These are phyloP conservation scores for Arbacia lixula DNA, from an alignment of 53 echinoderm and acorn worm species.

Conservation along the genomic window DNA sequence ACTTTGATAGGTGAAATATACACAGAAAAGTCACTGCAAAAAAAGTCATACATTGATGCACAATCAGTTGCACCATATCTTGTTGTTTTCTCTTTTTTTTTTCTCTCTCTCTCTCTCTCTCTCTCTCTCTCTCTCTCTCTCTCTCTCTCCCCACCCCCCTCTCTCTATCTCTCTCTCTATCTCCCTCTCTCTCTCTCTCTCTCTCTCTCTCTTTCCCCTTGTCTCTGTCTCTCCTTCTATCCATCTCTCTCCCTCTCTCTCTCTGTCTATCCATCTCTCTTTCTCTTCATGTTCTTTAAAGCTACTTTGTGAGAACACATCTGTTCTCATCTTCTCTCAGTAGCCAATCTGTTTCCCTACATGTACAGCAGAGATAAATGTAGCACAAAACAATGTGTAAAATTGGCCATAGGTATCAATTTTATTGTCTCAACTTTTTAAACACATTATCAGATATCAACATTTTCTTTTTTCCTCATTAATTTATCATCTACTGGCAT, in stretches of 20 bases:
- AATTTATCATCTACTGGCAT: slow-evolving; percentile 46
- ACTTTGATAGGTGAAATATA: too few relatives aligned
- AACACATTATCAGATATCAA: slow-evolving; percentile 50
- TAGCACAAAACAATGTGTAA: slow-evolving; percentile 5
- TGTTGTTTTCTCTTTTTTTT: neutral
- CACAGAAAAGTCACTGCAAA: too few relatives aligned
- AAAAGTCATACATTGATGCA: too few relatives aligned
- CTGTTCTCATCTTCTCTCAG: neutral
- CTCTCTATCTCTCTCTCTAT: neutral
- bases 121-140: neutral
- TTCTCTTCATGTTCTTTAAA: neutral
- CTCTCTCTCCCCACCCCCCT: neutral
- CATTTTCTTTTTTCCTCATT: slow-evolving; percentile 23
- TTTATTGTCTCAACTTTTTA: slow-evolving; percentile 53
- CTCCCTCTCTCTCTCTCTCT: neutral
- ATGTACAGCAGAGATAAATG: too few relatives aligned
- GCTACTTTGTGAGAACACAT: neutral
- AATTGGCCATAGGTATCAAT: slow-evolving; percentile 58
- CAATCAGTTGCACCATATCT: too few relatives aligned
- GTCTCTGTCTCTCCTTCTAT: neutral
- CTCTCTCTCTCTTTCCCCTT: neutral
- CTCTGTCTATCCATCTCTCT: neutral
- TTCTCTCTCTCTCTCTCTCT: neutral
- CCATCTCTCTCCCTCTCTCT: neutral
- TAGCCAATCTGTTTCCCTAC: neutral